A percentile compares a stretch with the other conserved stretches of the same genome.
Conservation (phyloP, 1,140 invertebrate genomes). For the Bombus consobrinus region DNA sequence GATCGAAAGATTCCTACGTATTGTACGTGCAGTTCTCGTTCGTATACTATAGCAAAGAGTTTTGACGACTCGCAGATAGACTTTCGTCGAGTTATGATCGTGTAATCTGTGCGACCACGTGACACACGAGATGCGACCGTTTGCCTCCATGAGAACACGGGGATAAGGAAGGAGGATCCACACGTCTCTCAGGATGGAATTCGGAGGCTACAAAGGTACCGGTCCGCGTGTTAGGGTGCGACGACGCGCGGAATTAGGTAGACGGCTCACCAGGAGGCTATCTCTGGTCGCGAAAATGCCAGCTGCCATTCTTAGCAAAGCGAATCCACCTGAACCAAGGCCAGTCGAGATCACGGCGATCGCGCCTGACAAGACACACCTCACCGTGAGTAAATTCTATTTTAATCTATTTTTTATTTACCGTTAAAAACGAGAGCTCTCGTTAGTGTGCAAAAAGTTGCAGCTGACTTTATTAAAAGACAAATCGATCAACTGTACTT, state of each 20-base stretch:
- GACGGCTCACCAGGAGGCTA: constrained; percentile 81
- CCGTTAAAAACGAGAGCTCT: too few species aligned
- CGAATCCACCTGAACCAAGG: constrained; percentile 72
- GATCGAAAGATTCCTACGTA: neutral
- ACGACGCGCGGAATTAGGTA: constrained; percentile 78
- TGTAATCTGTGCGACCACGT: constrained; percentile 16
- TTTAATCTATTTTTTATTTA: too few species aligned
- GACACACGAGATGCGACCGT: constrained; percentile 32
- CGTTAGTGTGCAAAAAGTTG: neutral
- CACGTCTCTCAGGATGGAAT: constrained; percentile 74
- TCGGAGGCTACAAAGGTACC: constrained; percentile 75
- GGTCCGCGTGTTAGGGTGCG: constrained; percentile 74
- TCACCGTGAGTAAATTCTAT: constrained; percentile 78
- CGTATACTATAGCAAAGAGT: neutral
- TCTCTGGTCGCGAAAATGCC: constrained; percentile 83
- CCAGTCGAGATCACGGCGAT: constrained; percentile 82
- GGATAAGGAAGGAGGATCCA: constrained; percentile 23
- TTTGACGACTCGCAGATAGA: neutral
- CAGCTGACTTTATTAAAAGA: neutral
- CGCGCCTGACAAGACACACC: constrained; percentile 83
- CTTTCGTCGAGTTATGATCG: neutral
- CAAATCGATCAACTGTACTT: neutral
- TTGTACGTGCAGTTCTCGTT: neutral
- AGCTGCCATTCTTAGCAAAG: constrained; percentile 79
- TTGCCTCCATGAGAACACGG: constrained; percentile 39